Conservation (phyloP, 2,888 invertebrate genomes). For the Tenodera sinensis region DNA sequence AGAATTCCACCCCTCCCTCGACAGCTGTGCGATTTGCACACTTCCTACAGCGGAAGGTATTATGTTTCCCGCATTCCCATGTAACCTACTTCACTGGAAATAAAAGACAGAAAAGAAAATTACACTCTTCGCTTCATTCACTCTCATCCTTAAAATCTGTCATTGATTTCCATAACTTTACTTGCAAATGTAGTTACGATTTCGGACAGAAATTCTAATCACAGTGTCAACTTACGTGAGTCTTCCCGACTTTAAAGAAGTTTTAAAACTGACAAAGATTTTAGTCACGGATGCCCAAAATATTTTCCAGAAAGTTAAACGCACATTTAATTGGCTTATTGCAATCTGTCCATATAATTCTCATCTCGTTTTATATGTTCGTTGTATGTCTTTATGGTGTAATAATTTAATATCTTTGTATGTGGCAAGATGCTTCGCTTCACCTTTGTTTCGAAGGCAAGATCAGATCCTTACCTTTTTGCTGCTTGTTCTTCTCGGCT, state of each 20-base stretch:
- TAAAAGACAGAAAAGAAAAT: not conserved
- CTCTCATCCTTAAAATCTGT: not conserved
- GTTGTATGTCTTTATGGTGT: too few species aligned
- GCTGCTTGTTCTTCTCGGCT: too few species aligned
- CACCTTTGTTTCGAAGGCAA: too few species aligned
- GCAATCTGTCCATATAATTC: too few species aligned
- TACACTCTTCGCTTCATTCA: not conserved
- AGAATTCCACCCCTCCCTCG: not conserved
- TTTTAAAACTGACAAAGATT: too few species aligned
- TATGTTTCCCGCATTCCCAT: not conserved
- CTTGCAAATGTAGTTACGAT: not conserved
- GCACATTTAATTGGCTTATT: too few species aligned
- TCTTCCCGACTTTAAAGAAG: not conserved
- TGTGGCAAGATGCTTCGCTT: too few species aligned
- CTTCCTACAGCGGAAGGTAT: not conserved
- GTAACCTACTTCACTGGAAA: not conserved
- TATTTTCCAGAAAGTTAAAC: not conserved
- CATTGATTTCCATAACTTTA: not conserved
- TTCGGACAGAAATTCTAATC: not conserved
- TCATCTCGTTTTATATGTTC: too few species aligned
- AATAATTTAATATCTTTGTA: too few species aligned
- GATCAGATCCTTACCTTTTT: too few species aligned
- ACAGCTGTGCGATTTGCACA: not conserved
- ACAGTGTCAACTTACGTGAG: not conserved
- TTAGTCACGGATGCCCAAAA: not conserved